Evolutionary conservation across 92 coral and sea anemone genomes (phyloP).

Genomic region (Paramuricea clavata): DNA sequence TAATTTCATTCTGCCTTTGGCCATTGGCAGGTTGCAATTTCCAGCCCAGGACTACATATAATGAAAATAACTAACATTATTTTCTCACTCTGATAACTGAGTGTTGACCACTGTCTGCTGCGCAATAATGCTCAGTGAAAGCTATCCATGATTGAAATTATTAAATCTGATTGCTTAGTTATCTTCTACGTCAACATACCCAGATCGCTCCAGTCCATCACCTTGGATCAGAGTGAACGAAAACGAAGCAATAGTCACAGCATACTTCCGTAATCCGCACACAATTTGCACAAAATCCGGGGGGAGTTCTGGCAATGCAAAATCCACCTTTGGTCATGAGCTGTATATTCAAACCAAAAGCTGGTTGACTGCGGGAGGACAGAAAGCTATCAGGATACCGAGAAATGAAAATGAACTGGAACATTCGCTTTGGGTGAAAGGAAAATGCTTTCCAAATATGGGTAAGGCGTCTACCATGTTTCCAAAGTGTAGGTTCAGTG

Average conservation of each 20-base stretch:
- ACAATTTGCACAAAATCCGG: conserved; percentile 63
- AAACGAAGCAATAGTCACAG: conserved; percentile 72
- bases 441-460: conserved; percentile 79
- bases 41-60: too few relatives aligned
- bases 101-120: not conserved
- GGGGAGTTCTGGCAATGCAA: not conserved
- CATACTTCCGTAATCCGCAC: conserved; percentile 79
- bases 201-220: conserved; percentile 67
- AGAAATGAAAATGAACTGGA: conserved; percentile 28
- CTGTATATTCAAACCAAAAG: conserved; percentile 52
- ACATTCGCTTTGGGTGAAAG: conserved; percentile 83
- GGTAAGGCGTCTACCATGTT: conserved; percentile 49
- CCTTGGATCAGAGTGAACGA: conserved; percentile 76
- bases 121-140: not conserved
- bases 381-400: conserved; percentile 54
- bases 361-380: conserved; percentile 43
- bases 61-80: too few relatives aligned
- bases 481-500: not conserved
- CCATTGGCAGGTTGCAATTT: too few relatives aligned
- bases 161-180: not conserved
- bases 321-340: conserved; percentile 12
- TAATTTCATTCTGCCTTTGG: too few relatives aligned
- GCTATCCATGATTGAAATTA: too few relatives aligned
- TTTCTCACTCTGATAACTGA: too few relatives aligned
- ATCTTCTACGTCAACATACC: conserved; percentile 40